phyloP scores from a whole-genome alignment of 2,888 invertebrate species.

The Nomada fabriciana region DNA sequence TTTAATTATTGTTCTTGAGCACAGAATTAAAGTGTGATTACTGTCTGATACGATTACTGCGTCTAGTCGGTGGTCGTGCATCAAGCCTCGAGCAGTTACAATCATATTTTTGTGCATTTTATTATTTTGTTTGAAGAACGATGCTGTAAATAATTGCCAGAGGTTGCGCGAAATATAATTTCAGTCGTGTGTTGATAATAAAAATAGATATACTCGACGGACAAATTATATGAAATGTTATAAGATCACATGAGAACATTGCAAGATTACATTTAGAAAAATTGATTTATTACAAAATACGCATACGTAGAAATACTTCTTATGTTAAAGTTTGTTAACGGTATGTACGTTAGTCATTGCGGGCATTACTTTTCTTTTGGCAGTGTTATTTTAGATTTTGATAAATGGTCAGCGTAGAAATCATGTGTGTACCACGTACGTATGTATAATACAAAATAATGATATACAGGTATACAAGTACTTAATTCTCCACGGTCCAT shows the following conservation, averaged over 20 bases:
- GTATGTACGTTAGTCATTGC: neutral
- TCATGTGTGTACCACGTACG: neutral
- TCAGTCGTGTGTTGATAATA: slow-evolving; percentile 13
- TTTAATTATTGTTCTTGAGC: slow-evolving; percentile 83
- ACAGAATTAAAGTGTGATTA: slow-evolving; percentile 74
- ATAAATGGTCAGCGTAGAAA: slow-evolving; percentile 6
- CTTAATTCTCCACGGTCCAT: slow-evolving; percentile 4
- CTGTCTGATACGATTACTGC: slow-evolving; percentile 54
- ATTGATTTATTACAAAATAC: slow-evolving; percentile 19
- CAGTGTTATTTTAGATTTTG: slow-evolving; percentile 32
- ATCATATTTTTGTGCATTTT: neutral
- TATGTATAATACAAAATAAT: neutral
- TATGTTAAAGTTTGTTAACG: neutral
- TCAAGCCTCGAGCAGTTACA: neutral
- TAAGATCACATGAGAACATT: slow-evolving; percentile 16
- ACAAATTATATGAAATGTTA: neutral
- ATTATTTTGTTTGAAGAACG: slow-evolving; percentile 5
- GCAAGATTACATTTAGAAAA: slow-evolving; percentile 8
- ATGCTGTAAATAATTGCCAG: slow-evolving; percentile 17
- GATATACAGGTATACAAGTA: neutral
- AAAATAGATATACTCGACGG: slow-evolving; percentile 25
- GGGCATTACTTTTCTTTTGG: slow-evolving; percentile 16
- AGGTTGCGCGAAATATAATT: slow-evolving; percentile 6
- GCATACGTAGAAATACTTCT: neutral
- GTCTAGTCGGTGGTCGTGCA: slow-evolving; percentile 58